Conservation (phyloP, 2,888 invertebrate species). For the Melinopterus prodromus region DNA sequence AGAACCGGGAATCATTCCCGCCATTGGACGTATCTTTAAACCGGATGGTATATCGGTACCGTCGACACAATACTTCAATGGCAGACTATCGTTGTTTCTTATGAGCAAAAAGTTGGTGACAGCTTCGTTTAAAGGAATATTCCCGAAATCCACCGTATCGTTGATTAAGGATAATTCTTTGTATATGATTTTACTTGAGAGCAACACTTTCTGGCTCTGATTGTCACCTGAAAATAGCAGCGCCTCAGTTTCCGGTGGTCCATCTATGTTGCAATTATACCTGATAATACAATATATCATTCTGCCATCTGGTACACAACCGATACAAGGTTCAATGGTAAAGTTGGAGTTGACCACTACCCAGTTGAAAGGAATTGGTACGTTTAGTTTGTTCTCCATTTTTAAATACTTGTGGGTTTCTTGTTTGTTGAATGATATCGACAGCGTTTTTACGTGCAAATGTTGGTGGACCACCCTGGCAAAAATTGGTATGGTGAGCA, state of each 20-base stretch:
- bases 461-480: slow-evolving; percentile 13
- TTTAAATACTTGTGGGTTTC: slow-evolving; percentile 17
- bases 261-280: background rate
- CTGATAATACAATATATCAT: slow-evolving; percentile 19
- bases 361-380: slow-evolving; percentile 28
- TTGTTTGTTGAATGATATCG: slow-evolving; percentile 13
- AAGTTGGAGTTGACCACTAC: slow-evolving; percentile 4
- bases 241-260: slow-evolving; percentile 12
- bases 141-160: slow-evolving; percentile 20
- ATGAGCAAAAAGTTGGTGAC: slow-evolving; percentile 6
- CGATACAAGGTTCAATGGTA: slow-evolving; percentile 24
- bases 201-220: background rate
- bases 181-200: background rate
- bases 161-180: background rate
- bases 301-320: background rate
- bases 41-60: background rate
- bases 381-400: slow-evolving; percentile 31
- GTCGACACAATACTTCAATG: background rate
- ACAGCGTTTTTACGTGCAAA: background rate
- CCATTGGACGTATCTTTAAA: background rate
- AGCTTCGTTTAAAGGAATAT: slow-evolving; percentile 30
- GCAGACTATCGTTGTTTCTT: slow-evolving; percentile 6
- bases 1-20: slow-evolving; percentile 4
- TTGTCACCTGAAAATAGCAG: slow-evolving; percentile 21
- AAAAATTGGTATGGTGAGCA: slow-evolving; percentile 26